Conservation (phyloP, 2,113 vertebrate genomes). For the Anoplopoma fimbria region DNA sequence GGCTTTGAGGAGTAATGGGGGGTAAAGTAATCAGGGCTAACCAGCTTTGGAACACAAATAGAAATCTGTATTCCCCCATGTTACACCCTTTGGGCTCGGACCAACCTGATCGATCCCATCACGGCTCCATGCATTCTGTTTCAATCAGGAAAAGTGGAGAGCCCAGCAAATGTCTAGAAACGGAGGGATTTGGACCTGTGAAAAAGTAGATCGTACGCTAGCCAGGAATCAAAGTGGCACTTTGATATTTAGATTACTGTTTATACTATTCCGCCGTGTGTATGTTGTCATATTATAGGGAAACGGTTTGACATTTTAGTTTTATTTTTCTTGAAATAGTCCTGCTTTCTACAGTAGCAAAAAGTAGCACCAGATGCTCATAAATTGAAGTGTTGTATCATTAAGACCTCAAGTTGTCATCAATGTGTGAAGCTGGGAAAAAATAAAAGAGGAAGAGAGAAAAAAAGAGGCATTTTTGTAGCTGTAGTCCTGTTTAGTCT, state of each 20-base stretch:
- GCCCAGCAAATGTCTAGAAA: slow-evolving; percentile 38
- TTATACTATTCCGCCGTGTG: not conserved
- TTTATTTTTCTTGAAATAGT: not conserved
- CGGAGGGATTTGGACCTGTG: not conserved
- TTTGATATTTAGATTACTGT: slow-evolving; percentile 14
- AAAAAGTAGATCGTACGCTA: not conserved
- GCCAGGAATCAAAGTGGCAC: slow-evolving; percentile 14
- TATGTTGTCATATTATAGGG: not conserved
- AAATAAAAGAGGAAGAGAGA: not conserved
- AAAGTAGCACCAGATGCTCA: not conserved
- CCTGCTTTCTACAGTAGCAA: not conserved
- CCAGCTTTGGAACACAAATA: slow-evolving; percentile 47
- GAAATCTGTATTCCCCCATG: slow-evolving; percentile 44
- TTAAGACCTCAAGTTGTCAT: not conserved
- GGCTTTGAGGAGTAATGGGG: slow-evolving; percentile 37
- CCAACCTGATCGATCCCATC: slow-evolving; percentile 30
- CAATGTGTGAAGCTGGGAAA: not conserved
- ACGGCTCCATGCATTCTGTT: slow-evolving; percentile 5
- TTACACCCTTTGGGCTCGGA: slow-evolving; percentile 21
- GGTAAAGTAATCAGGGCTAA: slow-evolving; percentile 57
- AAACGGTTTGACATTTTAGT: not conserved
- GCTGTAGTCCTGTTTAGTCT: not conserved
- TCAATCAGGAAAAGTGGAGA: slow-evolving; percentile 30
- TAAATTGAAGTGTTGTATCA: not conserved
- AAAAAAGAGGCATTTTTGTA: not conserved